Evolutionary conservation across 1,140 invertebrate genomes (phyloP).

Genomic region (Planococcus citri): DNA sequence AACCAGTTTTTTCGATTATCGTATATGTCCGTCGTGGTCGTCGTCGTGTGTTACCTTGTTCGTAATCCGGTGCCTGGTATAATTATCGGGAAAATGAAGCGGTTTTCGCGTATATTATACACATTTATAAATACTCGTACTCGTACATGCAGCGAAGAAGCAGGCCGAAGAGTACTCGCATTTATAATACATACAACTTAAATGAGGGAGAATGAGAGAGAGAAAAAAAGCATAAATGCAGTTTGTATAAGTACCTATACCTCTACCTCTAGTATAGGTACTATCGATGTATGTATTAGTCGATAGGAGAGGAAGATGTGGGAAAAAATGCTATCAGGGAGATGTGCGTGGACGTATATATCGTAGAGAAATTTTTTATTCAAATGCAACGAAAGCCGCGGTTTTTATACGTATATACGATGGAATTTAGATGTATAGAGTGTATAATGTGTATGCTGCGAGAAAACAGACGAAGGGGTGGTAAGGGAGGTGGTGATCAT

Average conservation of each 20-base stretch:
- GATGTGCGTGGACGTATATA: not conserved
- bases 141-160: not conserved
- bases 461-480: no score
- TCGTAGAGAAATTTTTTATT: not conserved
- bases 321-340: no score
- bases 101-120: constrained; percentile 2
- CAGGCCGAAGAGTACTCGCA: no score
- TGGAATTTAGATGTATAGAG: constrained; percentile 11
- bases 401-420: not conserved
- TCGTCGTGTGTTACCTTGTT: not conserved
- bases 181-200: no score
- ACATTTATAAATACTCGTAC: not conserved
- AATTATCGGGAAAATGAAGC: constrained; percentile 14
- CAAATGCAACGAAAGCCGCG: not conserved
- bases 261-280: no score
- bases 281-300: no score
- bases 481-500: not conserved
- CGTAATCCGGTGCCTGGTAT: constrained; percentile 10
- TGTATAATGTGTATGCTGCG: no score
- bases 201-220: not conserved
- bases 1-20: constrained; percentile 19
- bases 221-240: not conserved
- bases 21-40: not conserved
- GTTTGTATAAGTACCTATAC: no score
- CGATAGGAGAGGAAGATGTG: no score